These are phyloP conservation scores for Megaceryle maxima DNA, from an alignment of 2,113 vertebrate species.

Conservation along the genomic window DNA sequence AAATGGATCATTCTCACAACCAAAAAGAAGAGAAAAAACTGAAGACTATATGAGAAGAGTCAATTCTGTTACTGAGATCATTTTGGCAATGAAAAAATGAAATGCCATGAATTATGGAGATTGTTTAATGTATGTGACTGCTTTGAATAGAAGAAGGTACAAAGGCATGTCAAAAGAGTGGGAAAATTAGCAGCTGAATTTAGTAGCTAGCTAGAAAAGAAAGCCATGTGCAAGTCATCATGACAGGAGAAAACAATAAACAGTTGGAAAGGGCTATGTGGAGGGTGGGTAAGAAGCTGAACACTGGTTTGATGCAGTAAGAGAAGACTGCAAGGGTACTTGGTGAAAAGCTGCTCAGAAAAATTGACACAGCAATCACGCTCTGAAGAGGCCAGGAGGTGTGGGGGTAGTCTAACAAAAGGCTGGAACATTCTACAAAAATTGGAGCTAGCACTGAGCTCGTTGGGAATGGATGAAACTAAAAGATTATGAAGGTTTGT, in stretches of 20 bases:
- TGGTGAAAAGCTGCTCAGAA: neutral
- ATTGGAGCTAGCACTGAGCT: neutral
- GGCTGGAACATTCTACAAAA: neutral
- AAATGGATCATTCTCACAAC: neutral
- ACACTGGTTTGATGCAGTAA: neutral
- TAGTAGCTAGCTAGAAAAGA: neutral
- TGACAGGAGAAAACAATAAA: neutral
- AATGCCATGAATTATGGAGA: conserved; percentile 4
- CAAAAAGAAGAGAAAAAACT: neutral
- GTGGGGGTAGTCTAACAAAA: neutral
- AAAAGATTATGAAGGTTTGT: neutral
- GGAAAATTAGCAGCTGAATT: conserved; percentile 10
- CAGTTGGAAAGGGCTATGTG: neutral
- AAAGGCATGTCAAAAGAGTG: conserved; percentile 14
- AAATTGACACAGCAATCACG: neutral
- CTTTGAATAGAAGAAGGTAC: neutral
- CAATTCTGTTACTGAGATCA: neutral
- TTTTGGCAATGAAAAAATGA: conserved; percentile 17
- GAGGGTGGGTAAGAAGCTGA: neutral
- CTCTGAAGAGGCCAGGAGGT: neutral
- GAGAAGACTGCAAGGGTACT: neutral
- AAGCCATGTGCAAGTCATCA: neutral
- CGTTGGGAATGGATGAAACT: accelerated
- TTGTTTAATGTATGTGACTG: neutral
- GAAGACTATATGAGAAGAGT: neutral